Conservation (phyloP, 2,797 vertebrate genomes). For the Diceros bicornis region DNA sequence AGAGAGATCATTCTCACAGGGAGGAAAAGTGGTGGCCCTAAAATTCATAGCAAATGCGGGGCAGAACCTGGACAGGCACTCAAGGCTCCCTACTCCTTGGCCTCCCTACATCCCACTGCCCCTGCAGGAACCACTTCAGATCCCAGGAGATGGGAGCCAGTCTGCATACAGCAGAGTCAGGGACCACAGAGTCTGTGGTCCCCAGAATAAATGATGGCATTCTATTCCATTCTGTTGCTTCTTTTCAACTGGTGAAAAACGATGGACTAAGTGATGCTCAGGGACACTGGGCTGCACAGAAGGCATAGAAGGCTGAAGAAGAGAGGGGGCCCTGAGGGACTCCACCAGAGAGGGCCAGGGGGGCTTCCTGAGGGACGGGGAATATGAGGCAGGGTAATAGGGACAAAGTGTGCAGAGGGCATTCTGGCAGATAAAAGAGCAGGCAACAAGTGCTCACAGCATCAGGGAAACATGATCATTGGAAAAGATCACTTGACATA, state of each 20-base stretch:
- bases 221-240: background rate
- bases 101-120: background rate
- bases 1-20: background rate
- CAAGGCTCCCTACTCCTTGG: background rate
- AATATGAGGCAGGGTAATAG: background rate
- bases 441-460: background rate
- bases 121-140: background rate
- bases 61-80: background rate
- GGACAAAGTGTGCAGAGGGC: background rate
- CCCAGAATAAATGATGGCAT: background rate
- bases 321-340: background rate
- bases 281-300: background rate
- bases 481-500: background rate
- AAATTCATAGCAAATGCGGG: background rate
- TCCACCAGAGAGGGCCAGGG: background rate
- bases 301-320: background rate
- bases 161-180: fast-evolving
- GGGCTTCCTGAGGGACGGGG: background rate
- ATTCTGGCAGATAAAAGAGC: background rate
- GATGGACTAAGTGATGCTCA: background rate
- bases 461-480: background rate
- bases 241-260: background rate
- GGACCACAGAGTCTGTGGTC: background rate
- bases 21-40: background rate
- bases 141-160: background rate